Conservation (phyloP, 2,113 vertebrate genomes). For the Gallinago paraguaiae region DNA sequence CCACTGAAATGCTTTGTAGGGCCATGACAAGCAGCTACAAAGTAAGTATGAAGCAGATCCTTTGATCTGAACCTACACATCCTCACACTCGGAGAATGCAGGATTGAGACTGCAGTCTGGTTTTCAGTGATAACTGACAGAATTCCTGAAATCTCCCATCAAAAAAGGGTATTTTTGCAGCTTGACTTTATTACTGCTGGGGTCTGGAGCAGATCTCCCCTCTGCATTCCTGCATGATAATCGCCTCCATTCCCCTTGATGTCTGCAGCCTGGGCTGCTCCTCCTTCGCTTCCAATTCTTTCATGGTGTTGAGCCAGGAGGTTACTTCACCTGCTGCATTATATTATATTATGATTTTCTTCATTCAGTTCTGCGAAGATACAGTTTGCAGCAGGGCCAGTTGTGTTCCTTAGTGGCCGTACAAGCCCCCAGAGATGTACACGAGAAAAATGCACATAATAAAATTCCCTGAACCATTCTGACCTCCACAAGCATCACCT, state of each 20-base stretch:
- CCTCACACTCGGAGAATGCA: background rate
- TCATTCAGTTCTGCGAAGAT: background rate
- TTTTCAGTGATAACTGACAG: background rate
- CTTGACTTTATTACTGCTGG: background rate
- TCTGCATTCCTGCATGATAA: background rate
- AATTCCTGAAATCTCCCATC: background rate
- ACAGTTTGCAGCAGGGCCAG: background rate
- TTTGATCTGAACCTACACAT: background rate
- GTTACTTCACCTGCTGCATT: constrained; percentile 5
- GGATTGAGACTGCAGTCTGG: background rate
- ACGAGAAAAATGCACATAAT: background rate
- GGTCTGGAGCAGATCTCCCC: constrained; percentile 1
- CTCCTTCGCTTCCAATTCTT: background rate
- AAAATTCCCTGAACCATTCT: background rate
- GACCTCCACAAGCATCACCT: background rate
- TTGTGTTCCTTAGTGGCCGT: background rate
- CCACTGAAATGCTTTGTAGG: background rate
- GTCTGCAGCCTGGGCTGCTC: background rate
- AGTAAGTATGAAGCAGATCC: background rate
- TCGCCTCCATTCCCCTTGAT: background rate
- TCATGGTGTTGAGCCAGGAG: background rate
- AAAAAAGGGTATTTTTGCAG: constrained; percentile 6
- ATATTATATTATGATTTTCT: background rate
- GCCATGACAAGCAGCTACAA: background rate
- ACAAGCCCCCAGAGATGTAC: background rate